A percentile compares a stretch with the other conserved stretches of the same genome.
Conservation (phyloP, 2,888 invertebrate species). For the Agonopterix heracliana region DNA sequence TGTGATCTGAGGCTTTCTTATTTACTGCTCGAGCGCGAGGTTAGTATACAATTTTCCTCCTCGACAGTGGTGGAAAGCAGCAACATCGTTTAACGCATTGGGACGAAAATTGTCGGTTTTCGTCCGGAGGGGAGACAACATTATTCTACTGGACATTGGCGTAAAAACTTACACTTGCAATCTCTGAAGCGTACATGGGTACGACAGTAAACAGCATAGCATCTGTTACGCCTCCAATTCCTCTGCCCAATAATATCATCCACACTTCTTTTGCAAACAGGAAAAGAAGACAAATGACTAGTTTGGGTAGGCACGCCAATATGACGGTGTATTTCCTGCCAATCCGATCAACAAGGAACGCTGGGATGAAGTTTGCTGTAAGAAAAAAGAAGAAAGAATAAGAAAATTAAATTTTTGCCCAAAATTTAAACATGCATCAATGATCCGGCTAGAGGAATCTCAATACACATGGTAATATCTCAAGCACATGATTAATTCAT, state of each 20-base stretch:
- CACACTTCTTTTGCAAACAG: constrained; percentile 25
- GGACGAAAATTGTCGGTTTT: too few relatives aligned
- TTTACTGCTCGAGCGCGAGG: too few relatives aligned
- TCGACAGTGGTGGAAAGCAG: too few relatives aligned
- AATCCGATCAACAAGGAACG: constrained; percentile 19
- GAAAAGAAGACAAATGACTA: constrained; percentile 16
- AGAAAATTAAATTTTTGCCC: neutral
- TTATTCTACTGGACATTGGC: too few relatives aligned
- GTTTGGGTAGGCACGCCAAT: constrained; percentile 17
- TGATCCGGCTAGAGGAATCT: neutral
- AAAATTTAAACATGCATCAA: neutral
- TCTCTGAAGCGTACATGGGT: constrained; percentile 28
- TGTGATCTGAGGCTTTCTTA: too few relatives aligned
- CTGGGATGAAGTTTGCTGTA: constrained; percentile 20
- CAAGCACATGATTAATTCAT: too few relatives aligned
- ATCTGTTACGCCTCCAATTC: constrained; percentile 16
- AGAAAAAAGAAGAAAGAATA: neutral
- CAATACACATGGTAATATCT: neutral
- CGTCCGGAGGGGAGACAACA: too few relatives aligned
- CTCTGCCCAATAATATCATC: constrained; percentile 25
- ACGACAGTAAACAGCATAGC: constrained; percentile 16
- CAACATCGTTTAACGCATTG: too few relatives aligned
- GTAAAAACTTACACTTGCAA: constrained; percentile 28
- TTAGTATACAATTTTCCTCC: too few relatives aligned
- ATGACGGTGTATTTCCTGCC: constrained; percentile 20